Base-by-base conservation (phyloP, 2,797 vertebrate species). In the Tiaroga cobitis region DNA sequence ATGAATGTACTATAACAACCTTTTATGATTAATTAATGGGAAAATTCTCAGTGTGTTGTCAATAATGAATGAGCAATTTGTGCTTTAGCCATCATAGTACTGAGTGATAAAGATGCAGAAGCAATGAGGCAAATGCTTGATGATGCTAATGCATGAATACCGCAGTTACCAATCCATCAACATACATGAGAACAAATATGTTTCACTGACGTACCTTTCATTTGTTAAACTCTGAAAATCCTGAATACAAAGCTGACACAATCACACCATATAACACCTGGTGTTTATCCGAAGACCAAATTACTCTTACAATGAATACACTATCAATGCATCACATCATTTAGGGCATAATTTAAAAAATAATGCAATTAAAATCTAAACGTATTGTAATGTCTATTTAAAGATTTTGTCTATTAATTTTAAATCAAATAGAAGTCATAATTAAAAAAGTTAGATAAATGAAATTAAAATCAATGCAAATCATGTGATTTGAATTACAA, bases 161-260 rank as follows among this genome's bases (percentile, higher is more conserved):
- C 13, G 18, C 21, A 69, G 43, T 51, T 59, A 37, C 54, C 26
- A 37, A 81, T 54, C 80, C 70, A 70, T 29, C 26, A 41, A 59
- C 59, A 46, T 11, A 32, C 49, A 63, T 34, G 59, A 59, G 16
- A 49, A 29, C 41, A 24, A 80, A 75, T 41, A 72, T 54, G 67
- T 68, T 29, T 32, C 59, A 67, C 5, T 63, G 7, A 56, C 67
- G 56, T 10, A 68, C 65, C 61, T 75, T 59, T 72, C 78, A 29
- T 41, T 54, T 37, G 16, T 86, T 83, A 81, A 80, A 74, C 43
- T 72, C 34, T 83, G 49, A 70, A 85, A 76, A 54, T 21, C n/a
- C 49, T 41, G 26, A 86, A 88, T 29, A 80, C 73, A 78, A n/a
- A 59, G 46, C 37, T 7, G 61, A 49, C 76, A 85, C 69, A 81